Conservation (phyloP, 2,113 vertebrate species). For the Rhinopomastus cyanomelas region DNA sequence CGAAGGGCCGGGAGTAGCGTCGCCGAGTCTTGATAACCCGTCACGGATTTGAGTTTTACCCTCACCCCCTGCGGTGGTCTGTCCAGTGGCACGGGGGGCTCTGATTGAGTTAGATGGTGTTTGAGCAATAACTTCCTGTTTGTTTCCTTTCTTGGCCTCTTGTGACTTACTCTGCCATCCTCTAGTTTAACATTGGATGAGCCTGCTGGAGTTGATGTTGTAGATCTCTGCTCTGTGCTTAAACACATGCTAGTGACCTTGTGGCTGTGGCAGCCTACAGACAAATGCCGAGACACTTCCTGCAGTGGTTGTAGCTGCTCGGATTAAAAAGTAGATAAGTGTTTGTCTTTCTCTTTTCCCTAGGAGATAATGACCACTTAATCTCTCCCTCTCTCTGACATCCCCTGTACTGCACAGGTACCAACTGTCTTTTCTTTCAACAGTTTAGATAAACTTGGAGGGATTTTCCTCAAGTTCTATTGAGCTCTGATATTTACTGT, state of each 20-base stretch:
- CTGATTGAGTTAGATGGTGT: background rate
- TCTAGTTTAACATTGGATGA: fast-evolving
- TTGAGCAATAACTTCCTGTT: background rate
- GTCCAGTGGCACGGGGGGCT: background rate
- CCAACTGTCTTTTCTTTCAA: constrained; percentile 3
- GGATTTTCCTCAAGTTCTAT: background rate
- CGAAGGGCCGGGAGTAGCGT: background rate
- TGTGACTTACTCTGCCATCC: fast-evolving
- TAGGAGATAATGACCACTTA: constrained; percentile 45
- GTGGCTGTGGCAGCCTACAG: background rate
- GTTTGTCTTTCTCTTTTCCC: constrained; percentile 36
- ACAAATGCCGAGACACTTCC: background rate
- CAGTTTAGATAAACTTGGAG: background rate
- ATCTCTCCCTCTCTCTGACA: constrained; percentile 25
- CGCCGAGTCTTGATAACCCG: fast-evolving
- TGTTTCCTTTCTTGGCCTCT: background rate
- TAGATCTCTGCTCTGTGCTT: background rate
- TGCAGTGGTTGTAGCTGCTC: background rate
- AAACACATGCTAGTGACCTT: background rate
- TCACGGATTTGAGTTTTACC: background rate
- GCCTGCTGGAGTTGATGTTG: background rate
- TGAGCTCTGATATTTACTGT: background rate
- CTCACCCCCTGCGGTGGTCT: background rate
- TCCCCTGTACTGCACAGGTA: constrained; percentile 32
- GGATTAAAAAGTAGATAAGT: background rate